Evolutionary conservation across 2,797 vertebrate genomes (phyloP).

Genomic region (Coluber constrictor): DNA sequence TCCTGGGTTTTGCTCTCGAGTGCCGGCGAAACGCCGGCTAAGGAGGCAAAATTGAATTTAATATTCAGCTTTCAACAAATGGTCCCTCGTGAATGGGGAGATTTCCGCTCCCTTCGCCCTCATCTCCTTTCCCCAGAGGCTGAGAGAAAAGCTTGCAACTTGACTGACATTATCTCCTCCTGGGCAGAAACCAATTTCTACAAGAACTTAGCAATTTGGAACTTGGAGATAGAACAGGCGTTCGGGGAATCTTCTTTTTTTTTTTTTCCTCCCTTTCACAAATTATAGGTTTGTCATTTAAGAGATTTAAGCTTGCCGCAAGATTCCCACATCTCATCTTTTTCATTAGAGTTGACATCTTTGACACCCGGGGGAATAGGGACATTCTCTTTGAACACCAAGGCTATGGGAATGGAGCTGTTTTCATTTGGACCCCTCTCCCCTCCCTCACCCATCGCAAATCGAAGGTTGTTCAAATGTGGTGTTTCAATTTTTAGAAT

Average conservation of each 20-base stretch:
- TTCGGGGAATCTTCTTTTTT: constrained; percentile 69
- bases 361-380: constrained; percentile 59
- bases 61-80: not conserved
- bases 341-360: constrained; percentile 60
- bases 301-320: constrained; percentile 67
- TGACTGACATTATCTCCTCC: constrained; percentile 73
- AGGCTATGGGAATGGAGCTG: not conserved
- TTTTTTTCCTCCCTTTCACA: constrained; percentile 62
- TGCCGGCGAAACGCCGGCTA: constrained; percentile 5
- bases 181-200: constrained; percentile 78
- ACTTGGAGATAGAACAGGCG: constrained; percentile 70
- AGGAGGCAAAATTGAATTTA: constrained; percentile 28
- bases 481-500: not conserved
- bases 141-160: constrained; percentile 44
- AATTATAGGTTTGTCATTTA: constrained; percentile 75
- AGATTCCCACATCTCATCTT: constrained; percentile 39
- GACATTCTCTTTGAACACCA: constrained; percentile 43
- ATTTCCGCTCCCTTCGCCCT: not conserved
- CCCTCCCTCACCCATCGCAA: not conserved
- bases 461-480: not conserved
- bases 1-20: not conserved
- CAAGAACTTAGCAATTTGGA: constrained; percentile 72
- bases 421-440: not conserved
- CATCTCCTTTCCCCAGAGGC: constrained; percentile 23
- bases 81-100: constrained; percentile 43